phyloP scores from a whole-genome alignment of 2,797 vertebrate species.

The Sternotherus odoratus region DNA sequence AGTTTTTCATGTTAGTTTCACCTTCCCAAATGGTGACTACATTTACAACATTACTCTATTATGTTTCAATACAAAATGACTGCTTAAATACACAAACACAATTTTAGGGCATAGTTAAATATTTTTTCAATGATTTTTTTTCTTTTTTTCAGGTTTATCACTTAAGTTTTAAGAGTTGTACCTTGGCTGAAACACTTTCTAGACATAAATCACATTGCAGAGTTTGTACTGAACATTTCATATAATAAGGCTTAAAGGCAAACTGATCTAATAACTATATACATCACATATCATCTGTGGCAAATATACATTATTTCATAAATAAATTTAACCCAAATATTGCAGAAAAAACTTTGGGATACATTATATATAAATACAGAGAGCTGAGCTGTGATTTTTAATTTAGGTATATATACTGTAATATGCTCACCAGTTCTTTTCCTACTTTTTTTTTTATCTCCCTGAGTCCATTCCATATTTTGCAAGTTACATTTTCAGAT shows the following conservation, averaged over 20 bases:
- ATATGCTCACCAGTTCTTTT: slow-evolving; percentile 22
- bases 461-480: slow-evolving; percentile 77
- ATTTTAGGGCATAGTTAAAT: slow-evolving; percentile 56
- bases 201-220: slow-evolving; percentile 44
- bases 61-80: not conserved
- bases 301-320: slow-evolving; percentile 65
- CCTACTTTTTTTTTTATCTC: slow-evolving; percentile 47
- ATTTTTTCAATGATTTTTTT: not conserved
- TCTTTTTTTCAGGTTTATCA: slow-evolving; percentile 29
- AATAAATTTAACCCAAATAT: slow-evolving; percentile 59
- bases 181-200: slow-evolving; percentile 38
- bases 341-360: slow-evolving; percentile 61
- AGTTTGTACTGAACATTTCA: slow-evolving; percentile 38
- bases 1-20: slow-evolving; percentile 21
- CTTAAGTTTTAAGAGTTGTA: not conserved
- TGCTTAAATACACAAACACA: slow-evolving; percentile 42
- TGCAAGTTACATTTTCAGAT: slow-evolving; percentile 6
- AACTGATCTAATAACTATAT: slow-evolving; percentile 25
- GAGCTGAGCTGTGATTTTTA: slow-evolving; percentile 56
- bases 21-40: slow-evolving; percentile 9
- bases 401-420: slow-evolving; percentile 47
- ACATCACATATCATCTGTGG: slow-evolving; percentile 51
- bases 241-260: slow-evolving; percentile 52
- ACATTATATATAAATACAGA: slow-evolving; percentile 54
- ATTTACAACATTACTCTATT: not conserved